phyloP scores from a whole-genome alignment of 2,888 invertebrate species.

The Agrotis ipsilon region DNA sequence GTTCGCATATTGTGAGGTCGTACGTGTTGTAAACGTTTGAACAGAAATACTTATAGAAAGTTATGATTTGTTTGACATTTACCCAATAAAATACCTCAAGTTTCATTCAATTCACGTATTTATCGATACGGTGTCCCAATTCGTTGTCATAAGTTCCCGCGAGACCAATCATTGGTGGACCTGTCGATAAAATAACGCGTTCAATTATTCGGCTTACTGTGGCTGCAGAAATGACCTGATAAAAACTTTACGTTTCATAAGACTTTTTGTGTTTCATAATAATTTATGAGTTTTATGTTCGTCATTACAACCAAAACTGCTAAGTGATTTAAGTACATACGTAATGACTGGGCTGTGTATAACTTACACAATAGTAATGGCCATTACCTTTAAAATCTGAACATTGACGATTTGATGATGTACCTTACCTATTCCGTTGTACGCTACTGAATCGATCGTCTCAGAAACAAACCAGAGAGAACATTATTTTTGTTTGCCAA shows the following conservation, averaged over 20 bases:
- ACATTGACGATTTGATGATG: no score
- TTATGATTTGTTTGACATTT: background rate
- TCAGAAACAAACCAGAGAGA: no score
- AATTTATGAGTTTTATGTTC: no score
- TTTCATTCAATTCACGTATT: background rate
- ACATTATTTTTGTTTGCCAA: no score
- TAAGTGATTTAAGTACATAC: no score
- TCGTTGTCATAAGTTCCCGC: background rate
- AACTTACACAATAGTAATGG: no score
- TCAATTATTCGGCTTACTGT: background rate
- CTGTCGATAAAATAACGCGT: background rate
- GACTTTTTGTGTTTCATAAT: background rate
- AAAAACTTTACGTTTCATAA: no score
- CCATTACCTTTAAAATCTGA: no score
- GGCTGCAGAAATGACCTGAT: no score
- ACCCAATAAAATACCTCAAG: no score
- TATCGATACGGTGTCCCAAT: background rate
- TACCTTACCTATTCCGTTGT: background rate
- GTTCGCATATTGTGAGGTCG: background rate
- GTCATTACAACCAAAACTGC: no score
- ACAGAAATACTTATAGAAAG: background rate
- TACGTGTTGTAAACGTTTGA: background rate
- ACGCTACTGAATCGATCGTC: background rate
- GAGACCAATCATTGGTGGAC: constrained; percentile 3
- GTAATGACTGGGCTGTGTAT: no score